A percentile compares a stretch with the other conserved stretches of the same genome.
Conservation (phyloP, 2,888 invertebrate genomes). For the Dynastes maya region DNA sequence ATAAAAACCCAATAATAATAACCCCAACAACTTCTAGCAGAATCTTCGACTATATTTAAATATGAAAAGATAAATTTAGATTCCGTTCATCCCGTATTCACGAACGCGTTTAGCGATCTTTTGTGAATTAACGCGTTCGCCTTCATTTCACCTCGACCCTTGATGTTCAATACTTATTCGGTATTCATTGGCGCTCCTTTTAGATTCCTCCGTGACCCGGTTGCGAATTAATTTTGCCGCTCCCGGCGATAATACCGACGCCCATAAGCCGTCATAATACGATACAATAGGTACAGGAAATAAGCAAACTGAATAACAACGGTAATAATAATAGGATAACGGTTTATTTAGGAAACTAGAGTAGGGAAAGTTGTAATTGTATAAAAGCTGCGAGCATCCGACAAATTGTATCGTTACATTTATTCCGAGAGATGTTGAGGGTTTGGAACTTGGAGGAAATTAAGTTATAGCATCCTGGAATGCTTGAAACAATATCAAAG, state of each 20-base stretch:
- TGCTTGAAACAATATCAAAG: too few relatives aligned
- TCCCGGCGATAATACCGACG: constrained; percentile 9
- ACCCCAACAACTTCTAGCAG: not conserved
- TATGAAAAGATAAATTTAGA: constrained; percentile 7
- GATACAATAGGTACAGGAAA: not conserved
- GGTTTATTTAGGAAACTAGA: too few relatives aligned
- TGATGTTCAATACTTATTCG: constrained; percentile 35
- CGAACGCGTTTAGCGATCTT: constrained; percentile 28
- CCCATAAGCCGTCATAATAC: not conserved
- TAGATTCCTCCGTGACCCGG: constrained; percentile 35
- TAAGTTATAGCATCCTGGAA: too few relatives aligned
- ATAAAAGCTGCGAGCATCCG: too few relatives aligned
- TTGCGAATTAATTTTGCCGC: not conserved
- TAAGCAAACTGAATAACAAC: not conserved
- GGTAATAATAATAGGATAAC: too few relatives aligned
- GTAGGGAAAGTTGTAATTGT: too few relatives aligned
- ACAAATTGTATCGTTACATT: too few relatives aligned
- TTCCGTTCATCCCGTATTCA: constrained; percentile 16
- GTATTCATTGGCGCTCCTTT: constrained; percentile 44
- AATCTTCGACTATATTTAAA: not conserved
- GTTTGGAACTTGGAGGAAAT: too few relatives aligned
- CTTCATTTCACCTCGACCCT: constrained; percentile 9
- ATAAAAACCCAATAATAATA: not conserved
- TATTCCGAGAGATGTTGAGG: too few relatives aligned
- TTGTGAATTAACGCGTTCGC: constrained; percentile 28